Evolutionary conservation across 2,797 vertebrate genomes (phyloP).

Genomic region (Numenius phaeopus): DNA sequence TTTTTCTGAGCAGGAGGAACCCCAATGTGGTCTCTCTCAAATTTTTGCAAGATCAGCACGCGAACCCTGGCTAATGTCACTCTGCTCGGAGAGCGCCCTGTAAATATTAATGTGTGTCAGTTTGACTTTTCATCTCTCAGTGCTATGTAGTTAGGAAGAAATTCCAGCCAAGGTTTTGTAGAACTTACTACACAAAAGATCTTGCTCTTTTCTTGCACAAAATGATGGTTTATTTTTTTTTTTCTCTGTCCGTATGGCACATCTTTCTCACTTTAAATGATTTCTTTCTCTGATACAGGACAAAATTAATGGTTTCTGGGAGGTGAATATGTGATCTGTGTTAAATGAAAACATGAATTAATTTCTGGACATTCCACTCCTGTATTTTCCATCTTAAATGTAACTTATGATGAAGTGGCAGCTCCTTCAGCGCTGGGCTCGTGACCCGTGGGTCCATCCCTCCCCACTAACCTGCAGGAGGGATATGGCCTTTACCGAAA

Average conservation of each 20-base stretch:
- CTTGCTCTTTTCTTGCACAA: neutral
- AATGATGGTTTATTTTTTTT: neutral
- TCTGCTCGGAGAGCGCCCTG: neutral
- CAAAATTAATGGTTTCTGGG: neutral
- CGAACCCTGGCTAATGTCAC: neutral
- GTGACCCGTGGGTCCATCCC: neutral
- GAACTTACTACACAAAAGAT: neutral
- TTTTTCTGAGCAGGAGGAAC: conserved; percentile 23
- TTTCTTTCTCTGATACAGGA: neutral
- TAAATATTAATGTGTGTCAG: conserved; percentile 25
- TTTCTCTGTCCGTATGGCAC: neutral
- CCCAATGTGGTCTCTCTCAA: neutral
- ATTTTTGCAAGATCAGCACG: conserved; percentile 53
- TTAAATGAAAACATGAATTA: neutral
- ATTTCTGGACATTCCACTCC: neutral
- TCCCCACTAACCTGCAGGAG: neutral
- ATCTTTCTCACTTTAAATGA: neutral
- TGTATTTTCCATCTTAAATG: neutral
- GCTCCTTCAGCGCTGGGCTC: neutral
- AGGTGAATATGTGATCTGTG: neutral
- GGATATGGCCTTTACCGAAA: neutral
- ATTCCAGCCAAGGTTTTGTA: neutral
- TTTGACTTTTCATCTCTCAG: neutral
- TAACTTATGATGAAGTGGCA: neutral
- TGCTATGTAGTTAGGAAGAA: neutral